Evolutionary conservation across 92 coral and sea anemone genomes (phyloP), one percentile per base, ranked within the genome.

Genomic region (Scolanthus callimorphus): DNA sequence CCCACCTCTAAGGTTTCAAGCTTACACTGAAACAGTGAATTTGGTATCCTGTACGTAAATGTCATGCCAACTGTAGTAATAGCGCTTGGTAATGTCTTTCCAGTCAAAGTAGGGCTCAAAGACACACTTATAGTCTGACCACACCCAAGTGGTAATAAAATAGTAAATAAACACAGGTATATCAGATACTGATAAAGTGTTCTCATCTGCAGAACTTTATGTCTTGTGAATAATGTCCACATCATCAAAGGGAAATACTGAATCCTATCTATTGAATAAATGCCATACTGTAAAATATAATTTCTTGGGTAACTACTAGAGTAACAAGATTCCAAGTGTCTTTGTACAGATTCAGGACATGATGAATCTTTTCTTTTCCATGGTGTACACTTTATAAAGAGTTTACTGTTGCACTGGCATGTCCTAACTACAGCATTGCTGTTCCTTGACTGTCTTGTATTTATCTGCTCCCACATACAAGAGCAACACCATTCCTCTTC

Each of bases 1-100:
- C 98, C 77, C 60, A 92, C 98, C 96, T 90, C 84, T 49, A 84
- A 60, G 29, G 60, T 61, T 13, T 81, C 80, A 52, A 89, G 82
- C 19, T 88, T 51, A 61, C 98, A 92, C 58, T 69, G 66, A 70
- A 92, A 92, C 27, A 31, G 59, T 28, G 57, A 56, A 23, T 59
- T 68, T 25, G 86, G 82, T 73, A 92, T 70, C 69, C 66, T 71
- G 67, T 84, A 84, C 15, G 31, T 57, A 52, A 85, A 89, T 8
- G 82, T 57, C 20, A 67, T 67, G 39, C 94, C 98, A 60, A 89
- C 71, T 21, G 70, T 73, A 37, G 72, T 67, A 4, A 77, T 65
- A 0, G 57, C 63, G 53, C 85, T 84, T 8, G 38, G 63, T 13
- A 90, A 49, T 28, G 41, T 6, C 15, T 34, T 34, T 6, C 15